Percentiles rank a stretch among this genome's conserved stretches.
These are phyloP conservation scores for Salvator merianae DNA, from an alignment of 2,113 vertebrate species.

Conservation along the genomic window DNA sequence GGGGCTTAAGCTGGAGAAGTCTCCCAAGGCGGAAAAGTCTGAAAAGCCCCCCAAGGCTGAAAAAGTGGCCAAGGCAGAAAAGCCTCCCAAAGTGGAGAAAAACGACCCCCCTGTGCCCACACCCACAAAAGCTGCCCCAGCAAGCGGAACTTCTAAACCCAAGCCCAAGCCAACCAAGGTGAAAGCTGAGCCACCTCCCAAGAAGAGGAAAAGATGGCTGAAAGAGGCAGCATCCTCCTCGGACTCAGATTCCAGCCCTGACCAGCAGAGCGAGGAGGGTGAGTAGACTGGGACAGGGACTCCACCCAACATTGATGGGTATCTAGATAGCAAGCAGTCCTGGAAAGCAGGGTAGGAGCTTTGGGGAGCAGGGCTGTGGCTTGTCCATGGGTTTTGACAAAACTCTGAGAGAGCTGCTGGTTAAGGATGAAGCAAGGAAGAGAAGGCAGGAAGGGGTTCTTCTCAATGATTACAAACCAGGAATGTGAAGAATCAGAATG, in stretches of 20 bases:
- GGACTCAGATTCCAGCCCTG: conserved; percentile 86
- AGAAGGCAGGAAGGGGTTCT: neutral
- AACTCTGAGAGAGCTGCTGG: neutral
- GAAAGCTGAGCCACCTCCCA: conserved; percentile 89
- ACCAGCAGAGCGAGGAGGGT: conserved; percentile 89
- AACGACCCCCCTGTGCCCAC: conserved; percentile 14
- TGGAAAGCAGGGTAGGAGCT: neutral
- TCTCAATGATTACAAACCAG: neutral
- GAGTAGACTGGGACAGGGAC: conserved; percentile 2
- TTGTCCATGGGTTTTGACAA: too few species aligned
- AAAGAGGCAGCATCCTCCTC: conserved; percentile 80
- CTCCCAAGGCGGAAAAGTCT: conserved; percentile 39
- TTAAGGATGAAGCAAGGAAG: neutral
- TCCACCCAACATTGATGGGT: neutral
- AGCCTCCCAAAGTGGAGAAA: conserved; percentile 66
- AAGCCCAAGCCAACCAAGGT: conserved; percentile 81
- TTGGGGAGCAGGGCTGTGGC: too few species aligned
- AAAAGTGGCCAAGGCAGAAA: conserved; percentile 39
- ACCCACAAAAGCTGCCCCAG: conserved; percentile 60
- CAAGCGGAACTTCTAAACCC: conserved; percentile 49
- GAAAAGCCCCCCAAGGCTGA: conserved; percentile 47
- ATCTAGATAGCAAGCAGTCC: neutral
- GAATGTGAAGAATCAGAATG: neutral
- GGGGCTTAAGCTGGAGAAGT: conserved; percentile 44
- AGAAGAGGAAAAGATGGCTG: conserved; percentile 93